Conservation (phyloP, 2,113 vertebrate genomes). For the Microtus ochrogaster region DNA sequence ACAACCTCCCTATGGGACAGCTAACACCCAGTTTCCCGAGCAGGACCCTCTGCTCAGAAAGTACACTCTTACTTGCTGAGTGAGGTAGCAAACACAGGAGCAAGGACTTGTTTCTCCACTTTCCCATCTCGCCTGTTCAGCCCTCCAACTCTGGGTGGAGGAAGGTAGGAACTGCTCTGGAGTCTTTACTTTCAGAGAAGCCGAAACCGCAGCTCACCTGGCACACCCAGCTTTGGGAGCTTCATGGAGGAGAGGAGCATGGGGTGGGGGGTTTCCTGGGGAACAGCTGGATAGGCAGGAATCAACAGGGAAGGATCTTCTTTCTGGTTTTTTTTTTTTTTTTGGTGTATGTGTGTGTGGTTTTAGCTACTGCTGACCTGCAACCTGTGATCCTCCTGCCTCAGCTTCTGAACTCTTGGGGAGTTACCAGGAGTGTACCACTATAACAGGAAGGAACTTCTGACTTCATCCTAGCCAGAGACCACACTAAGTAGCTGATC, state of each 20-base stretch:
- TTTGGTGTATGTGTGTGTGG: too few relatives aligned
- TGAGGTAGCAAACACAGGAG: background rate
- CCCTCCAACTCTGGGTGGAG: background rate
- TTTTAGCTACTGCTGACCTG: background rate
- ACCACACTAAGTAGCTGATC: background rate
- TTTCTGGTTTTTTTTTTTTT: too few relatives aligned
- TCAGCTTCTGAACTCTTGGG: background rate
- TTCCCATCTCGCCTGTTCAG: background rate
- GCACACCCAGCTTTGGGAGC: background rate
- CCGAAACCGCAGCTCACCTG: background rate
- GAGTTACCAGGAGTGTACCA: background rate
- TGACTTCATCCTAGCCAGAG: background rate
- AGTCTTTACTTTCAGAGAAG: background rate
- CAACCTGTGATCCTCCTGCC: background rate
- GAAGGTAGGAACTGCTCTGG: background rate
- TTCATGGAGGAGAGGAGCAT: background rate
- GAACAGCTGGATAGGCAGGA: background rate
- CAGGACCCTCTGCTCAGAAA: background rate
- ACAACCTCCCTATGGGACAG: background rate
- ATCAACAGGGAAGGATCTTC: background rate
- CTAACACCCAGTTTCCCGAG: background rate
- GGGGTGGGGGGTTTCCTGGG: background rate
- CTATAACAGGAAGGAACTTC: background rate
- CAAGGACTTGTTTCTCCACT: background rate
- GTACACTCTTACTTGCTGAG: background rate